Base-by-base conservation (phyloP, 2,888 invertebrate species). In the Thymelicus acteon region DNA sequence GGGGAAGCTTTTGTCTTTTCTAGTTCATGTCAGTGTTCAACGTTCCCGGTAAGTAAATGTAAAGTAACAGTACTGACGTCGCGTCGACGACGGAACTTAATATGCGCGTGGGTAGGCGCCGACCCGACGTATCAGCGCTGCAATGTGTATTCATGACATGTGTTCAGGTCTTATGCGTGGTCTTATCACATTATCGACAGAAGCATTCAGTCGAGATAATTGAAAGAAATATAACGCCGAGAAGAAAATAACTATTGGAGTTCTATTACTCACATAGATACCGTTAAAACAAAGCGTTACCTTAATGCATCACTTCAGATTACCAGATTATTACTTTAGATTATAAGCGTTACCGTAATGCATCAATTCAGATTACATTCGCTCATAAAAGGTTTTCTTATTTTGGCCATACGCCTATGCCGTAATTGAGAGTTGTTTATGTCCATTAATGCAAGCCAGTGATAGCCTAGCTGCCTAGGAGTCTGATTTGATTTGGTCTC, bases 141-240 rank as follows among this genome's bases (percentile, higher is more conserved):
- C 52, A 8, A 10, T 40, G 19, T 58, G 40, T 47, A 3, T 13
- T 49, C 49, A 47, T 19, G 19, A 19, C 19, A 19, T 66, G 31
- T 10, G 10, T 47, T 57, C 10, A 12, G 10, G 44, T 12, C 0
- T 12, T 44, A 44, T 8, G 44, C 37, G 13, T 13, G 13, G 31
- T 44, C 24, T 52, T 61, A 31, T 44, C 61, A 61, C 54, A 68
- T 62, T 62, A 10, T 52, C 39, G 7, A 44, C 44, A 40, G 47
- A 68, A 15, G 61, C 44, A 68, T 44, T 68, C 68, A 62, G 13
- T 47, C n/a, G 68, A 13, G n/a, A 68, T 62, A 57, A 54, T 61
- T 61, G 40, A 44, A 39, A 40, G 44, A 7, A 67, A 60, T 60
- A 60, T 67, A 60, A 67, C 60, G n/a, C 47, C 12, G 10, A 47